These are phyloP conservation scores for Oreochromis niloticus DNA, from an alignment of 2,113 vertebrate species.

Conservation along the genomic window DNA sequence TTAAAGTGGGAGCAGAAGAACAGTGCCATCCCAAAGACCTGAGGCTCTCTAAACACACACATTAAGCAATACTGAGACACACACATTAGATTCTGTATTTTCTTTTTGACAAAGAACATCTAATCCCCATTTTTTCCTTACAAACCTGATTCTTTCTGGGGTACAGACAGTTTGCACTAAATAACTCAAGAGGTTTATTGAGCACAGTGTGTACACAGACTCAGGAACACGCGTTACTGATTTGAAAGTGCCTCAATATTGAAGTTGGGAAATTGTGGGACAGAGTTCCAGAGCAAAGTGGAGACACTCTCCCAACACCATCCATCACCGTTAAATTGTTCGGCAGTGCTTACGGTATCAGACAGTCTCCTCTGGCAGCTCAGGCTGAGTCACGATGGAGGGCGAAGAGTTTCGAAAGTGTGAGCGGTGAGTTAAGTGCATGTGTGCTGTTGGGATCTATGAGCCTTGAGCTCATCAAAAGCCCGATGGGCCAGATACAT, in stretches of 20 bases:
- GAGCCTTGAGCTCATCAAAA: not conserved
- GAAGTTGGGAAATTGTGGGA: not conserved
- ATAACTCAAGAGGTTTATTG: slow-evolving; percentile 20
- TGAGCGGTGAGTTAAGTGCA: slow-evolving; percentile 13
- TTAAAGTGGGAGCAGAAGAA: slow-evolving; percentile 71
- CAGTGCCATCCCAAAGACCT: slow-evolving; percentile 56
- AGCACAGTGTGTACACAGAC: not conserved
- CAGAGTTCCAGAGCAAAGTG: not conserved
- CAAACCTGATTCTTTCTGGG: slow-evolving; percentile 1
- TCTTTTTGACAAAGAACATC: slow-evolving; percentile 12
- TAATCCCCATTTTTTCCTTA: slow-evolving; percentile 11
- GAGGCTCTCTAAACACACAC: slow-evolving; percentile 58
- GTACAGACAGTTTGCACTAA: slow-evolving; percentile 3
- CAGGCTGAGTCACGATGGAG: slow-evolving; percentile 1
- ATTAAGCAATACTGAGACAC: slow-evolving; percentile 24
- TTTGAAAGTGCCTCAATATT: slow-evolving; percentile 33
- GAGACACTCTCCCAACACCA: not conserved
- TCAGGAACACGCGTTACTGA: slow-evolving; percentile 7
- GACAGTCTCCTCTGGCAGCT: slow-evolving; percentile 9
- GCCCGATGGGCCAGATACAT: not conserved
- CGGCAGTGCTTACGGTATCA: slow-evolving; percentile 26
- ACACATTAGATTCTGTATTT: slow-evolving; percentile 11
- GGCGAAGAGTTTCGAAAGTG: slow-evolving; percentile 5
- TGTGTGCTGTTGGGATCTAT: not conserved
- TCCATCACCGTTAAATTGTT: slow-evolving; percentile 34